Conservation (phyloP, 2,888 invertebrate genomes). For the Dorcus hopei region DNA sequence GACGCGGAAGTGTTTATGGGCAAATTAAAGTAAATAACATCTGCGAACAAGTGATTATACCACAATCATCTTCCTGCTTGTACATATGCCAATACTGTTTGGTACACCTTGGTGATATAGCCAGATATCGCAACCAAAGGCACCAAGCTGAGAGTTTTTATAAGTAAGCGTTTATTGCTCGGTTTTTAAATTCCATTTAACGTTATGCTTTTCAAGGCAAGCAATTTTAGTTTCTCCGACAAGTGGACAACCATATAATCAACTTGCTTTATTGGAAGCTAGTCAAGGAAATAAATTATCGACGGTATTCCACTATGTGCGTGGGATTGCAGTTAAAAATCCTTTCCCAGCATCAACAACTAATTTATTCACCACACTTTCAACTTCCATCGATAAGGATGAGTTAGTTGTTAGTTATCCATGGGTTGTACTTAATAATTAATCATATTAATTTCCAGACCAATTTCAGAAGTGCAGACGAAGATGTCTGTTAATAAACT, state of each 20-base stretch:
- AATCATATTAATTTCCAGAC: slow-evolving; percentile 34
- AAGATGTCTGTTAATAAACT: slow-evolving; percentile 61
- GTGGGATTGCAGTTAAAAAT: slow-evolving; percentile 78
- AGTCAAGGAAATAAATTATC: slow-evolving; percentile 77
- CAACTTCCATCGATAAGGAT: slow-evolving; percentile 53
- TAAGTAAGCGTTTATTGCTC: slow-evolving; percentile 48
- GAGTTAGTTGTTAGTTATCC: slow-evolving; percentile 35
- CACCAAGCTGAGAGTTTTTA: slow-evolving; percentile 83
- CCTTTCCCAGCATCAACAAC: slow-evolving; percentile 82
- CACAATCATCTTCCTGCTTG: slow-evolving; percentile 69
- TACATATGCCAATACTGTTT: slow-evolving; percentile 88
- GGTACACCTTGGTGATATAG: slow-evolving; percentile 84
- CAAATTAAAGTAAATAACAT: slow-evolving; percentile 32
- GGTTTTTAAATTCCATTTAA: background rate
- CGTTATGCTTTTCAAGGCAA: slow-evolving; percentile 53
- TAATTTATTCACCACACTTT: slow-evolving; percentile 73
- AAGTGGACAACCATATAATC: slow-evolving; percentile 87
- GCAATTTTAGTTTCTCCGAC: slow-evolving; percentile 70
- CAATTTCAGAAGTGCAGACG: slow-evolving; percentile 53
- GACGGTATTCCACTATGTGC: slow-evolving; percentile 82
- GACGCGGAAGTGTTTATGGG: slow-evolving; percentile 47
- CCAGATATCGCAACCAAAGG: slow-evolving; percentile 77
- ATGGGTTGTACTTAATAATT: background rate
- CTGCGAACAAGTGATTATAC: slow-evolving; percentile 39
- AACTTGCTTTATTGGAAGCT: slow-evolving; percentile 78